Conservation (phyloP, 2,797 vertebrate genomes). For the Cynodonichthys magdalenae region DNA sequence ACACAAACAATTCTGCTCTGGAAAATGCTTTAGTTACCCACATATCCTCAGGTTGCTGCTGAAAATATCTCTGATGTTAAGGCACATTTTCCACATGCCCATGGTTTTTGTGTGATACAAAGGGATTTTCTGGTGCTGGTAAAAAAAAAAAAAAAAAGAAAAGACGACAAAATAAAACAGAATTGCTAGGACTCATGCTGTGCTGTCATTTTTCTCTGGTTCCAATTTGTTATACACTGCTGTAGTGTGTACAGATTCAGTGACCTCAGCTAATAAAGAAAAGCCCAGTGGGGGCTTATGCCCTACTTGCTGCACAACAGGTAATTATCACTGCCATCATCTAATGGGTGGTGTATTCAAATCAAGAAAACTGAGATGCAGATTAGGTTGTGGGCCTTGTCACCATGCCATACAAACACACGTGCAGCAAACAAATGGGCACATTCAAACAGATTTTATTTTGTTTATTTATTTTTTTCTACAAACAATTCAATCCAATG, state of each 20-base stretch:
- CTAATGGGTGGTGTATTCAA: conserved; percentile 65
- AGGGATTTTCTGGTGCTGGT: conserved; percentile 23
- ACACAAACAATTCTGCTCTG: conserved; percentile 11
- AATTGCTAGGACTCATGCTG: conserved; percentile 19
- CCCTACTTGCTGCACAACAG: conserved; percentile 62
- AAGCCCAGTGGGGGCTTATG: conserved; percentile 55
- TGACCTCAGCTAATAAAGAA: conserved; percentile 55
- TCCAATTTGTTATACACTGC: conserved; percentile 41
- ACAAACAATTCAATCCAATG: background rate
- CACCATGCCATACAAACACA: conserved; percentile 19
- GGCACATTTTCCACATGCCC: conserved; percentile 33
- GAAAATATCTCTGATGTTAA: conserved; percentile 38
- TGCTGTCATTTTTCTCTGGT: conserved; percentile 55
- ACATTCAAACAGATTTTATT: background rate
- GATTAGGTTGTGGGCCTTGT: conserved; percentile 54
- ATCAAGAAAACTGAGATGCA: conserved; percentile 74
- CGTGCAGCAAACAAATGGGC: conserved; percentile 25
- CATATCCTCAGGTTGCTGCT: conserved; percentile 24
- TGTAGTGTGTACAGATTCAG: conserved; percentile 42
- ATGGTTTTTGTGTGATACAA: conserved; percentile 22
- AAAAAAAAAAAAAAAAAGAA: conserved; percentile 14
- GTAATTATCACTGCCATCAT: conserved; percentile 72
- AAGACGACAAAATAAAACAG: too few species aligned
- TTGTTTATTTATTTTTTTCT: background rate
- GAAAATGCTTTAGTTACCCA: conserved; percentile 12